Evolutionary conservation across 1,140 invertebrate species (phyloP).

Genomic region (Pseudomyrmex flavicornis): DNA sequence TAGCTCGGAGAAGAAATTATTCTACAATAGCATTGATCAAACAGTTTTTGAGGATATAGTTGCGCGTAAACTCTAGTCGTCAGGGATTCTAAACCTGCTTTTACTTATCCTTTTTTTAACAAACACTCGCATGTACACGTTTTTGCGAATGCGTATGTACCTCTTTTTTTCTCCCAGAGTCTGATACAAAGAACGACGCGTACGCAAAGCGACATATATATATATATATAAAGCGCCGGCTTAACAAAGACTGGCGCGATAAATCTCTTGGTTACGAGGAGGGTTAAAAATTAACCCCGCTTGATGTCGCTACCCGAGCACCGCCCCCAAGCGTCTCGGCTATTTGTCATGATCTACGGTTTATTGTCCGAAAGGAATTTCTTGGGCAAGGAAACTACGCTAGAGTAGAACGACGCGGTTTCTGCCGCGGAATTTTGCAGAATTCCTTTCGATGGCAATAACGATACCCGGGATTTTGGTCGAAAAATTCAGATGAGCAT

Average conservation of each 20-base stretch:
- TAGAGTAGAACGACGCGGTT: conserved; percentile 1
- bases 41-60: conserved; percentile 46
- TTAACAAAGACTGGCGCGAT: conserved; percentile 72
- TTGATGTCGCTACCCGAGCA: conserved; percentile 46
- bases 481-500: neutral
- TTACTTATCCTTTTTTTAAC: neutral
- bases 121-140: conserved; percentile 13
- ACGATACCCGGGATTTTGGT: neutral
- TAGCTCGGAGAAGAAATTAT: conserved; percentile 20
- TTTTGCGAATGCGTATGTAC: conserved; percentile 7
- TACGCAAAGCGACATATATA: conserved; percentile 14
- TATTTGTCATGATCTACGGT: conserved; percentile 71
- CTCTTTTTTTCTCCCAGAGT: neutral
- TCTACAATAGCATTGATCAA: conserved; percentile 37
- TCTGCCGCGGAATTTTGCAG: conserved; percentile 32
- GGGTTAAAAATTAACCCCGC: conserved; percentile 78
- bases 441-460: conserved; percentile 16
- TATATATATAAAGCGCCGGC: conserved; percentile 57
- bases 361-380: conserved; percentile 68
- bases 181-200: neutral
- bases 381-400: conserved; percentile 51
- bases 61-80: conserved; percentile 7
- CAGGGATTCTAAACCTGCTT: conserved; percentile 1
- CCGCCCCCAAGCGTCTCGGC: conserved; percentile 42
- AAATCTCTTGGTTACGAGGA: conserved; percentile 73